Percentiles rank a stretch among this genome's conserved stretches.
These are phyloP conservation scores for Berghia stephanieae DNA, from an alignment of 1,140 invertebrate genomes.

Conservation along the genomic window DNA sequence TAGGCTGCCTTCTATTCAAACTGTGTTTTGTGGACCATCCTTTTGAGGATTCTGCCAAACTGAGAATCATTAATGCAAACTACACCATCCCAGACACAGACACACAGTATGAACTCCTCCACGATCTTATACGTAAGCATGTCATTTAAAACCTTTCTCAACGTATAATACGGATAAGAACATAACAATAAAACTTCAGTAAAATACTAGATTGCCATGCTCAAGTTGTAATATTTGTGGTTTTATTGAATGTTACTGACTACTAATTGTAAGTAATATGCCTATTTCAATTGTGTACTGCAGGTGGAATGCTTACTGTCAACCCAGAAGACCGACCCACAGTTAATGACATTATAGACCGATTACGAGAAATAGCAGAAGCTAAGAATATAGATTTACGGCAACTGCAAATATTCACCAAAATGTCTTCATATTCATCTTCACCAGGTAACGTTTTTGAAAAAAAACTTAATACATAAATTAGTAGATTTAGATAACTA, in stretches of 20 bases:
- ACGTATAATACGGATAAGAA: neutral
- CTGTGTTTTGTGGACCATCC: slow-evolving; percentile 95
- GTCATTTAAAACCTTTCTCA: neutral
- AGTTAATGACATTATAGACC: slow-evolving; percentile 82
- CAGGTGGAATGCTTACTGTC: slow-evolving; percentile 81
- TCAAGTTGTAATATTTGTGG: no score
- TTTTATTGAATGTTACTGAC: no score
- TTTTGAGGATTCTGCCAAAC: slow-evolving; percentile 95
- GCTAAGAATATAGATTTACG: slow-evolving; percentile 70
- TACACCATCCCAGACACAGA: slow-evolving; percentile 85
- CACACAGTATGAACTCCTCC: slow-evolving; percentile 82
- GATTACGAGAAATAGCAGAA: slow-evolving; percentile 86
- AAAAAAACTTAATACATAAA: neutral
- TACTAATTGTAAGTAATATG: no score
- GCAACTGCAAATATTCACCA: slow-evolving; percentile 46
- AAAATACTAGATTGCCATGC: no score
- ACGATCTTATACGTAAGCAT: slow-evolving; percentile 87
- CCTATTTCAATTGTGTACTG: neutral
- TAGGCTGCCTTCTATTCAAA: slow-evolving; percentile 94
- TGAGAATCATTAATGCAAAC: slow-evolving; percentile 95
- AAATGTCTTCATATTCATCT: slow-evolving; percentile 27
- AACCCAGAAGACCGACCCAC: slow-evolving; percentile 82
- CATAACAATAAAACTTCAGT: neutral
- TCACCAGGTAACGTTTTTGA: slow-evolving; percentile 25
- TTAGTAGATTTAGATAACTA: no score